These are phyloP conservation scores for Pseudorhombus dupliciocellatus DNA, from an alignment of 2,113 vertebrate genomes.

Conservation along the genomic window DNA sequence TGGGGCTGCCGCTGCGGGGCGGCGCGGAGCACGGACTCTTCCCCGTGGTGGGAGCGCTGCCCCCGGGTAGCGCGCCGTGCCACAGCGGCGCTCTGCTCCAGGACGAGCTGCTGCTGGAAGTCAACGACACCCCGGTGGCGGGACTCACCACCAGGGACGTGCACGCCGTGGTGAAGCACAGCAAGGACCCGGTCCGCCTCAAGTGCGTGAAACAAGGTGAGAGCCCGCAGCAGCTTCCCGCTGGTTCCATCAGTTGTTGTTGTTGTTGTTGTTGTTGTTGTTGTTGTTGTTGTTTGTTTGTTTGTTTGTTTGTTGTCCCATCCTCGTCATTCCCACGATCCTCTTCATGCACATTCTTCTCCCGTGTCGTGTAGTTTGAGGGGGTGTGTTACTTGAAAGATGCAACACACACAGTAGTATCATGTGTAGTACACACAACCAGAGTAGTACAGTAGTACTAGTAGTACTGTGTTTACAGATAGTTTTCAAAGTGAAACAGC, in stretches of 20 bases:
- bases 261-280: background rate
- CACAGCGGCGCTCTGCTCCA: constrained; percentile 86
- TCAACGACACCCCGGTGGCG: constrained; percentile 96
- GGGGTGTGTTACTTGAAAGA: background rate
- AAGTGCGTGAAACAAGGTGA: constrained; percentile 97
- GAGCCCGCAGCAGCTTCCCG: constrained; percentile 21
- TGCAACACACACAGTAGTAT: background rate
- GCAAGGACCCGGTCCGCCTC: constrained; percentile 94
- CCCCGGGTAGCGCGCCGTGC: constrained; percentile 84
- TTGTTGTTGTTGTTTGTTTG: background rate
- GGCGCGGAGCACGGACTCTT: constrained; percentile 97
- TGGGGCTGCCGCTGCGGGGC: constrained; percentile 91
- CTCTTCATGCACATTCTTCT: background rate
- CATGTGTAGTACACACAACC: background rate
- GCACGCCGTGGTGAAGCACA: constrained; percentile 93
- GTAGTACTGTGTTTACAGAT: too few species aligned
- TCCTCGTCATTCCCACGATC: too few species aligned
- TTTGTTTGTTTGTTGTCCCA: too few species aligned
- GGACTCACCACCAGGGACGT: constrained; percentile 96
- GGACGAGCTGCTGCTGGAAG: constrained; percentile 93
- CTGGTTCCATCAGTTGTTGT: background rate
- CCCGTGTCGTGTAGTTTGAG: background rate
- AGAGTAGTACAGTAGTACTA: too few species aligned
- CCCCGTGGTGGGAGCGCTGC: constrained; percentile 90
- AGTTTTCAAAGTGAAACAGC: too few species aligned